phyloP scores from a whole-genome alignment of 2,888 invertebrate genomes.

The Phortica okadai region DNA sequence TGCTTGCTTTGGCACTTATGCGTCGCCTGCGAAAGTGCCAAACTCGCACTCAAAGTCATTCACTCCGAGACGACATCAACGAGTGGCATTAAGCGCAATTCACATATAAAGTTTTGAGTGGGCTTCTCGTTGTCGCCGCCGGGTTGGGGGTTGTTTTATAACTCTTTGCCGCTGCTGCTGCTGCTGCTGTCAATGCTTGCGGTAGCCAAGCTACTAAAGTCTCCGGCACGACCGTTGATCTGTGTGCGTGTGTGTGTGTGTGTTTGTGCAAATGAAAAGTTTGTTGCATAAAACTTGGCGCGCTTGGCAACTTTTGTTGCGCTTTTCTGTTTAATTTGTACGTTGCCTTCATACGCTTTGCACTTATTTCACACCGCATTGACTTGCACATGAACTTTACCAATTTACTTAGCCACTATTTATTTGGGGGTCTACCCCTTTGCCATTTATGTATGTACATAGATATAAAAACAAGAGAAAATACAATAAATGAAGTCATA shows the following conservation, averaged over 20 bases:
- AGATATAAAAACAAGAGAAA: neutral
- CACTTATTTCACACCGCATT: neutral
- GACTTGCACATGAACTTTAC: neutral
- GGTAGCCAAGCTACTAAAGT: neutral
- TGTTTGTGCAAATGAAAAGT: constrained; percentile 28
- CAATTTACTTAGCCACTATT: neutral
- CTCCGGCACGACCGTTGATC: neutral
- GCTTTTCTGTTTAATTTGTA: constrained; percentile 4
- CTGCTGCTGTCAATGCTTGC: neutral
- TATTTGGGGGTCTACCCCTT: neutral
- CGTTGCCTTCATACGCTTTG: neutral
- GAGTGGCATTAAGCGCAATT: constrained; percentile 27
- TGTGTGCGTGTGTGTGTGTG: neutral
- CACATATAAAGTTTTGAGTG: constrained; percentile 28
- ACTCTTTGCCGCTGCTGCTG: neutral
- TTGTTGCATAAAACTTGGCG: constrained; percentile 12
- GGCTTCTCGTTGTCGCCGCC: neutral
- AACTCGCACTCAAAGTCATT: constrained; percentile 29
- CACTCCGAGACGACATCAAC: neutral
- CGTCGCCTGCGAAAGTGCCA: constrained; percentile 14
- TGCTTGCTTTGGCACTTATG: neutral
- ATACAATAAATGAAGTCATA: neutral
- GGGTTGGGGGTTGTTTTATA: neutral
- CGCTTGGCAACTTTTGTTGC: neutral
- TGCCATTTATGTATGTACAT: neutral